These are phyloP conservation scores for Rhineura floridana DNA, from an alignment of 2,113 vertebrate species.

Conservation along the genomic window DNA sequence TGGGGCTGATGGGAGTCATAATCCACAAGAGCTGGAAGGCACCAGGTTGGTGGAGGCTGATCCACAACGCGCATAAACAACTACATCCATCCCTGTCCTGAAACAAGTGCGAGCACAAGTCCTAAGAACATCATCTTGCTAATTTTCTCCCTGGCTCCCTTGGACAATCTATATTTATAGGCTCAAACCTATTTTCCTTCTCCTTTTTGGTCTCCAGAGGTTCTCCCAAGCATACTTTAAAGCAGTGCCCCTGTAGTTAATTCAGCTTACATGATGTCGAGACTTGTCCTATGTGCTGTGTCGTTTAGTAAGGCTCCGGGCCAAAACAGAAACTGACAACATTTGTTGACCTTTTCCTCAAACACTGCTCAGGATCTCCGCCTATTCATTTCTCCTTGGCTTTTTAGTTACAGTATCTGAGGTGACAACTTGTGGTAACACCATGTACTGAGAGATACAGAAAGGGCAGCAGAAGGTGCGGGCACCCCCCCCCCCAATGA, in stretches of 20 bases:
- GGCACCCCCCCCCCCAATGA: not conserved
- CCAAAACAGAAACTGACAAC: constrained; percentile 6
- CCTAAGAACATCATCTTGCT: not conserved
- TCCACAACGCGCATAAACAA: not conserved
- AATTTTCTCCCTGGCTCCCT: not conserved
- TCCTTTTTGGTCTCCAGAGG: not conserved
- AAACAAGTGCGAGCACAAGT: not conserved
- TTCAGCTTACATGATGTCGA: constrained; percentile 9
- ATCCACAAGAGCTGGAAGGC: no score
- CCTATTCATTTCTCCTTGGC: not conserved
- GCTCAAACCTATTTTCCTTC: not conserved
- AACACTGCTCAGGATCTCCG: not conserved
- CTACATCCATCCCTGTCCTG: not conserved
- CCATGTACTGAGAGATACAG: not conserved
- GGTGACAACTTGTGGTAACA: not conserved
- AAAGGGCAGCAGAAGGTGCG: not conserved
- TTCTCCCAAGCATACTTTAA: not conserved
- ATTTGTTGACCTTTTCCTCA: constrained; percentile 2
- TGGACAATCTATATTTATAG: not conserved
- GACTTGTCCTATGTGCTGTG: constrained; percentile 4
- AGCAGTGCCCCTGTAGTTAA: not conserved
- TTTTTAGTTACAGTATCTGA: not conserved
- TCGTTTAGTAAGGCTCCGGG: not conserved
- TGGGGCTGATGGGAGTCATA: no score
- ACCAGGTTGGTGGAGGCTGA: no score